Conservation (phyloP, 2,888 invertebrate species). For the Zeuzera pyrina region DNA sequence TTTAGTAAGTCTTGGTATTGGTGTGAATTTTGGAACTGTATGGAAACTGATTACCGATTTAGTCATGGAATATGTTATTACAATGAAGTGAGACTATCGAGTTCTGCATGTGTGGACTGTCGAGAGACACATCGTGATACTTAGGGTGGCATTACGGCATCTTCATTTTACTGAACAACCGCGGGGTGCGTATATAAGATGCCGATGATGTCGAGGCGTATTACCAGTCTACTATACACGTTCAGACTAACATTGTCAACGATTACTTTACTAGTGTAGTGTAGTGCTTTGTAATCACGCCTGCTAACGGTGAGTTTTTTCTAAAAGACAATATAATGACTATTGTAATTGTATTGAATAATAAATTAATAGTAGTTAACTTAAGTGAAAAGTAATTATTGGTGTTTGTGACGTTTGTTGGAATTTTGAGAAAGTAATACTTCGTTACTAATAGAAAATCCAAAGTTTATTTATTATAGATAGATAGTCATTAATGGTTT, state of each 20-base stretch:
- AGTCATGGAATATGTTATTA: constrained; percentile 28
- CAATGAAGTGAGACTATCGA: constrained; percentile 18
- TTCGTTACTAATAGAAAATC: no score
- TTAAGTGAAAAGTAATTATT: no score
- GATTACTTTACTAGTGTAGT: constrained; percentile 36
- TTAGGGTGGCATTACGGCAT: constrained; percentile 56
- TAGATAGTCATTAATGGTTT: no score
- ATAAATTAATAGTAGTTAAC: no score
- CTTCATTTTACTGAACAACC: constrained; percentile 31
- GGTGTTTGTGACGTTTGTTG: no score
- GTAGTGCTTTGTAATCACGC: constrained; percentile 39
- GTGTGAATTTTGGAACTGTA: no score
- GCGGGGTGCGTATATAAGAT: constrained; percentile 58
- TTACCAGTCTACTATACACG: constrained; percentile 40
- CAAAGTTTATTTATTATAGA: no score
- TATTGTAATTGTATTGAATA: constrained; percentile 8
- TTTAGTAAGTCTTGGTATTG: no score
- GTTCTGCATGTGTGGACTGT: constrained; percentile 29
- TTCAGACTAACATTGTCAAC: constrained; percentile 37
- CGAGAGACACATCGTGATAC: constrained; percentile 40
- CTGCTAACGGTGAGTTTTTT: constrained; percentile 38
- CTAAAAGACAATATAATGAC: constrained; percentile 6
- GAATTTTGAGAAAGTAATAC: no score
- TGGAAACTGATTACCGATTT: no score
- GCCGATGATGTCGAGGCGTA: constrained; percentile 41